A percentile compares a stretch with the other conserved stretches of the same genome.
Evolutionary conservation across 2,888 invertebrate species (phyloP).

Genomic region (Sesia apiformis): DNA sequence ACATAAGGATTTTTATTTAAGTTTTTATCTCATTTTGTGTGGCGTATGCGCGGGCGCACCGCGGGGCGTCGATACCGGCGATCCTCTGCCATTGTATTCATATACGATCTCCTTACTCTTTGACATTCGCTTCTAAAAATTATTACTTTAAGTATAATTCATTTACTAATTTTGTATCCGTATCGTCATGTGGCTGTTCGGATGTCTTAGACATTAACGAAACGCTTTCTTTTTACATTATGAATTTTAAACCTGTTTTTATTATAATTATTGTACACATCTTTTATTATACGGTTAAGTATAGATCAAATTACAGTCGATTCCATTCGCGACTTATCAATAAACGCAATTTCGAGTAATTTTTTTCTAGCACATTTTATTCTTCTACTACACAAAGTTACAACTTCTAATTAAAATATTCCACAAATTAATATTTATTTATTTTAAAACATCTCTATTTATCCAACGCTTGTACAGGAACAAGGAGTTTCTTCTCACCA

Average conservation of each 20-base stretch:
- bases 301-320: too few relatives aligned
- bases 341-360: too few relatives aligned
- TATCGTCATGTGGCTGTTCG: background rate
- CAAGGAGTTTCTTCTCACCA: conserved; percentile 21
- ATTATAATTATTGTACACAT: too few relatives aligned
- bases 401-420: background rate
- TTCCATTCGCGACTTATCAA: too few relatives aligned
- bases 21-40: conserved; percentile 56
- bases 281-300: too few relatives aligned
- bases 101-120: conserved; percentile 56
- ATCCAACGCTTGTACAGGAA: conserved; percentile 5
- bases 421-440: background rate
- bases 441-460: background rate
- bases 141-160: conserved; percentile 57
- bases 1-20: conserved; percentile 61
- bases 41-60: conserved; percentile 44
- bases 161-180: conserved; percentile 22
- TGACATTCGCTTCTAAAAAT: conserved; percentile 59
- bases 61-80: conserved; percentile 49
- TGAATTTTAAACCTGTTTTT: too few relatives aligned
- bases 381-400: too few relatives aligned
- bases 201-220: too few relatives aligned
- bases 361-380: too few relatives aligned
- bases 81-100: conserved; percentile 57
- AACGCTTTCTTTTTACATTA: too few relatives aligned